Base-by-base conservation (phyloP, 2,113 vertebrate species). In the Sterrhoptilus dennistouni region DNA sequence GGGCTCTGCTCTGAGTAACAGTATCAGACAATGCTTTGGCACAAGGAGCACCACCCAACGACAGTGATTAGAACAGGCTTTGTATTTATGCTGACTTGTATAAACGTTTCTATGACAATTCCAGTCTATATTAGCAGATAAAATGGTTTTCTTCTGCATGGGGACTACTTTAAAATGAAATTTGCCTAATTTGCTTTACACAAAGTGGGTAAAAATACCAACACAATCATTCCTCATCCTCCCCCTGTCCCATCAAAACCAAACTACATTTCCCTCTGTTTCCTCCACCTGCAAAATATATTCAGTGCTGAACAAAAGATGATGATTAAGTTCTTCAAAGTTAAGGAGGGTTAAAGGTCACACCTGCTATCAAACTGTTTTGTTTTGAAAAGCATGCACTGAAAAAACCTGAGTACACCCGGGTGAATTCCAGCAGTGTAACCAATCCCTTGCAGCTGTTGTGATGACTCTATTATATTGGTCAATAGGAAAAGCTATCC, bases 391-490 rank as follows among this genome's bases (percentile, higher is more conserved):
- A 98, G 85, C 91, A 91, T 53, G 77, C 81, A 75, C 76, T 82
- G 96, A 96, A 97, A 98, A 97, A 97, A 96, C 92, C 97, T 96
- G 97, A 60, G 63, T 79, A 84, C 93, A 96, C 95, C 86, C 52
- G 53, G 92, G 78, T 72, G 97, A 98, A 98, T 98, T 97, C 97
- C 97, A 98, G 90, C 87, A 93, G 97, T 94, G 97, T 96, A 98
- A 98, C 96, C 97, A 97, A 97, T 96, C 97, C 87, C 91, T 95
- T 96, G 97, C 98, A 98, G 98, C 98, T 98, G 98, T 97, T 98
- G 91, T 95, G 97, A 98, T 88, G 83, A 96, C 98, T 98, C 98
- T 97, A 98, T 98, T 96, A 95, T 83, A 96, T 56, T 15, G 19
- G 68, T 90, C 66, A 68, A 87, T 80, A 94, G 76, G 87, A 89